Conservation (phyloP, 2,888 invertebrate species). For the Bombylius discolor region DNA sequence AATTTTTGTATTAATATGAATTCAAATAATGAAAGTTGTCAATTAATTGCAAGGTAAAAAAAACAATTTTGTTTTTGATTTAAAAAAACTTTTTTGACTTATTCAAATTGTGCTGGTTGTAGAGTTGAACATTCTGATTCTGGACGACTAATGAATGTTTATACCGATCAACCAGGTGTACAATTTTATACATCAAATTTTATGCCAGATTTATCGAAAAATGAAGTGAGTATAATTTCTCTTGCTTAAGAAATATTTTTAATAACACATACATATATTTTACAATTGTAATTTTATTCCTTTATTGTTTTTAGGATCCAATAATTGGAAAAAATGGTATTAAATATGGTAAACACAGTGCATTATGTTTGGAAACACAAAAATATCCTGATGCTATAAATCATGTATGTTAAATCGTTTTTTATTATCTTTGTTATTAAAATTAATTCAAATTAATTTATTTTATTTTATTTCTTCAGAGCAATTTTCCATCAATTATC, state of each 20-base stretch:
- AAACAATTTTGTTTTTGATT: neutral
- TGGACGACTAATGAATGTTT: constrained; percentile 66
- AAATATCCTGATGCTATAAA: constrained; percentile 85
- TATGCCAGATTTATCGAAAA: constrained; percentile 47
- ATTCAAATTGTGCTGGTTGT: constrained; percentile 3
- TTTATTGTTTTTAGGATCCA: constrained; percentile 23
- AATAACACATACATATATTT: no score
- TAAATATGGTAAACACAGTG: constrained; percentile 60
- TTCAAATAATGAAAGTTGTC: neutral
- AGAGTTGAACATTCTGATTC: constrained; percentile 52
- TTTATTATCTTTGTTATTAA: neutral
- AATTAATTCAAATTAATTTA: neutral
- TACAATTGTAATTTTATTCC: neutral
- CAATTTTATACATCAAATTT: constrained; percentile 79
- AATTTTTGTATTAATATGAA: constrained; percentile 57
- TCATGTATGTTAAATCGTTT: constrained; percentile 44
- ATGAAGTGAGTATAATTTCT: constrained; percentile 19
- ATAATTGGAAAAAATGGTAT: constrained; percentile 57
- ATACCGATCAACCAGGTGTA: constrained; percentile 77
- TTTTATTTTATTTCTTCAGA: constrained; percentile 39
- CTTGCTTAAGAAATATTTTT: neutral
- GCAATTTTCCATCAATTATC: constrained; percentile 60
- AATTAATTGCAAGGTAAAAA: constrained; percentile 43
- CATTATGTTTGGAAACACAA: constrained; percentile 83
- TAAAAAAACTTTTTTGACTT: neutral